Evolutionary conservation across 1,140 invertebrate genomes (phyloP).

Genomic region (Lysiphlebus fabarum): DNA sequence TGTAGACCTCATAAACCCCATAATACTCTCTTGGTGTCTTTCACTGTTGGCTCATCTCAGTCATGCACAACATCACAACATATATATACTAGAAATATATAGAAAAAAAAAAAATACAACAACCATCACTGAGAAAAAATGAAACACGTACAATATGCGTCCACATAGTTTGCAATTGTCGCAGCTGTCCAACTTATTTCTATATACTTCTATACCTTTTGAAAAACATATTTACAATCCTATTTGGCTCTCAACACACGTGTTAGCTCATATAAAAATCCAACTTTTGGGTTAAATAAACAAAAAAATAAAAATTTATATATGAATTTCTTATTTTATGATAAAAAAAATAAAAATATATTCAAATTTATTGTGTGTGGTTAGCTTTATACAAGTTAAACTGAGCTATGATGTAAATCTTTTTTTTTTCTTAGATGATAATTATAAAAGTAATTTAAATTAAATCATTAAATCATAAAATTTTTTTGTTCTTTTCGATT

Average conservation of each 20-base stretch:
- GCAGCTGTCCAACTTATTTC: conserved; percentile 27
- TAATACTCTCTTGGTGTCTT: conserved; percentile 35
- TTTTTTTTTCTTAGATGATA: background rate
- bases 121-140: conserved; percentile 27
- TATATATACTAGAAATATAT: conserved; percentile 2
- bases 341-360: no score
- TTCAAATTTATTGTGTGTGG: no score
- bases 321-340: no score
- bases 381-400: no score
- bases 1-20: conserved; percentile 31
- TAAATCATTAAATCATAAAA: background rate
- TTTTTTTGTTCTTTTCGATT: conserved; percentile 18
- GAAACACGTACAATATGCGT: conserved; percentile 33
- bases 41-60: conserved; percentile 3
- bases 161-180: conserved; percentile 37
- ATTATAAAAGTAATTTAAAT: background rate
- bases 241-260: background rate
- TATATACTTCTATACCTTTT: conserved; percentile 6
- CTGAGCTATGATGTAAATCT: no score
- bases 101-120: background rate
- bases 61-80: background rate
- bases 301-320: no score
- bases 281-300: no score
- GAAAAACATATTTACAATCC: background rate
- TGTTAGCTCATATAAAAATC: no score